Conservation (phyloP, 2,888 invertebrate genomes). For the Xiphydria camelus region DNA sequence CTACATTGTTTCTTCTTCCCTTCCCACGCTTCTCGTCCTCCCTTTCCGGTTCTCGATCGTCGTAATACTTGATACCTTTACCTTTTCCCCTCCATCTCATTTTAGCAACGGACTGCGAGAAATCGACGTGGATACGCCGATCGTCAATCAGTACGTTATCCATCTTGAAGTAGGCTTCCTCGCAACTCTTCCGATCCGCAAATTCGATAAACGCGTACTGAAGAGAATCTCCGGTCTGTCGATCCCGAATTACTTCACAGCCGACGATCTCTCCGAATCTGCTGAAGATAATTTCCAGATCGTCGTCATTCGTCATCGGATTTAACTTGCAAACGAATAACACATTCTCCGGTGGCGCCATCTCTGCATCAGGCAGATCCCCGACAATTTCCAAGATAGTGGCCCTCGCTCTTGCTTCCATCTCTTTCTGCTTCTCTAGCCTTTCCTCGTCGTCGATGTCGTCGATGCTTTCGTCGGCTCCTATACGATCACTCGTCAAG, state of each 20-base stretch:
- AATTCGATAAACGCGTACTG: slow-evolving; percentile 99
- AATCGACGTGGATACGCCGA: slow-evolving; percentile 97
- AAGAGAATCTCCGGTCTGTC: slow-evolving; percentile 88
- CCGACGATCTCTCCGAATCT: slow-evolving; percentile 89
- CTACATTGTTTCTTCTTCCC: too few relatives aligned
- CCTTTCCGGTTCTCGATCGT: slow-evolving; percentile 39
- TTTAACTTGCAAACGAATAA: slow-evolving; percentile 98
- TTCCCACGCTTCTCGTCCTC: slow-evolving; percentile 15
- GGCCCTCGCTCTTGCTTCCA: slow-evolving; percentile 94
- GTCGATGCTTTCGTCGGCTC: slow-evolving; percentile 91
- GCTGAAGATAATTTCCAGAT: slow-evolving; percentile 96
- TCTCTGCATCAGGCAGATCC: slow-evolving; percentile 95
- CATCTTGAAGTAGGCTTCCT: slow-evolving; percentile 99
- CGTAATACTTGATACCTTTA: slow-evolving; percentile 70
- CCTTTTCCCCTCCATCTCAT: slow-evolving; percentile 90
- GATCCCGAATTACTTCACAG: slow-evolving; percentile 95
- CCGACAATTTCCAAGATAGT: slow-evolving; percentile 98
- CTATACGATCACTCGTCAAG: slow-evolving; percentile 80
- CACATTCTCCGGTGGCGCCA: slow-evolving; percentile 98
- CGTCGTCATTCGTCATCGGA: slow-evolving; percentile 96
- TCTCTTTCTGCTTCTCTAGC: slow-evolving; percentile 82
- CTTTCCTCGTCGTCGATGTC: slow-evolving; percentile 87
- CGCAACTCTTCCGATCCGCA: slow-evolving; percentile 87
- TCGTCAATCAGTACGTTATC: slow-evolving; percentile 99
- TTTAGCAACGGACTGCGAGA: slow-evolving; percentile 98